Evolutionary conservation across 2,113 vertebrate genomes (phyloP), one percentile per base, ranked within the genome.

Genomic region (Brachypteracias leptosomus): DNA sequence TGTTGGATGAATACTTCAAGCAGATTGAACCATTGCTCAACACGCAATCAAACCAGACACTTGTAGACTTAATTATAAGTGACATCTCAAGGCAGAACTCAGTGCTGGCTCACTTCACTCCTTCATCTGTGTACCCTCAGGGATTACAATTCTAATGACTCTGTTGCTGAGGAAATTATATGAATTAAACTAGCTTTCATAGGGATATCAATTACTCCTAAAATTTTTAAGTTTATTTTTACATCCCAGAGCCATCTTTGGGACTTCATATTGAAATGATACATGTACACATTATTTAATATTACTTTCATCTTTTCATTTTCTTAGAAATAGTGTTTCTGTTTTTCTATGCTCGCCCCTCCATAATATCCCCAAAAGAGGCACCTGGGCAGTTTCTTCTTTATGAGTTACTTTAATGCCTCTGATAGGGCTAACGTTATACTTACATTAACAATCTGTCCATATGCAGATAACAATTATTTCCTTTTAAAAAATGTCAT

Each of bases 51-150:
- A 96, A 91, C 18, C 16, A 96, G 51, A 78, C 72, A 86, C 42
- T 93, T 87, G 49, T 40, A 94, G 52, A 52, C 58, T 61, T 94
- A 94, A 94, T 97, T 96, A 95, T 87, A 93, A 97, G 66, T 92
- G 87, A 90, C 66, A 97, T 54, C 8, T 49, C 16, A 93, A 87
- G 57, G 58, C 75, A 93, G 85, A 90, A 96, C 58, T 90, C 59
- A 70, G 62, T 83, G 63, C 84, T 94, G 85, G 21, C 71, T 97
- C 73, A 74, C 76, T 96, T 94, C 24, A 85, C 78, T 93, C 40
- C 89, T 95, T 94, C 84, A 93, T 95, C 58, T 87, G 20, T 52
- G 24, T 68, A 95, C 82, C 77, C 62, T 74, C 42, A 66, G 74
- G 83, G 87, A 96, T 92, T 93, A 58, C 31, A 94, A 80, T 93